These are phyloP conservation scores for Ceriagrion tenellum DNA, from an alignment of 2,888 invertebrate genomes.

Conservation along the genomic window DNA sequence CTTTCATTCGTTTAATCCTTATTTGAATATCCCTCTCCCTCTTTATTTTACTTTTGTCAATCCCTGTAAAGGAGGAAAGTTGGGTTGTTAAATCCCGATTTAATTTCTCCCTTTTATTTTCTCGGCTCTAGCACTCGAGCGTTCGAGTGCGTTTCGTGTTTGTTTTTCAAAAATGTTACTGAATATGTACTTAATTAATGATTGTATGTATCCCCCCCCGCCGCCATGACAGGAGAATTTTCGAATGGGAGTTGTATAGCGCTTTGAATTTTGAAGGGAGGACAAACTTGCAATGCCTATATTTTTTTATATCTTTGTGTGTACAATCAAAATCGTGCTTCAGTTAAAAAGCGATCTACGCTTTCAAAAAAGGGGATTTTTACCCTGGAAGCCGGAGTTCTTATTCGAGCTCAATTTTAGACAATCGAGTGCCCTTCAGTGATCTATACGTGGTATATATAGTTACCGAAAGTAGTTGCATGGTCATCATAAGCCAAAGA, in stretches of 20 bases:
- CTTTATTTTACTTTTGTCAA: background rate
- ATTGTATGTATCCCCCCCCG: background rate
- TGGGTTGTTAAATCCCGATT: conserved; percentile 8
- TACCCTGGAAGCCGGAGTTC: background rate
- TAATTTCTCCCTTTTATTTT: background rate
- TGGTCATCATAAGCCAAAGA: too few species aligned
- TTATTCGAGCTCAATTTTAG: too few species aligned
- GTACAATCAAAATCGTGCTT: too few species aligned
- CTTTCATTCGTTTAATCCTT: conserved; percentile 34
- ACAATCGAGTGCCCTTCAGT: too few species aligned
- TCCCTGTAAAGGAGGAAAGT: background rate
- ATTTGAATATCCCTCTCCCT: background rate
- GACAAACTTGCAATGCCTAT: background rate
- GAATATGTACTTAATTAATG: conserved; percentile 1
- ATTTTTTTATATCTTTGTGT: background rate
- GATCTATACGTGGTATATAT: too few species aligned
- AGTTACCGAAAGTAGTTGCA: too few species aligned
- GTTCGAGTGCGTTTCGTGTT: background rate
- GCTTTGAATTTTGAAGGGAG: background rate
- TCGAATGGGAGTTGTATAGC: background rate
- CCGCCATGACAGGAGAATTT: background rate
- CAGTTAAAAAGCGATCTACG: background rate
- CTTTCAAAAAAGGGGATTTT: background rate
- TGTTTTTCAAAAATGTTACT: background rate
- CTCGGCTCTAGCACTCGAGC: background rate